phyloP scores from a whole-genome alignment of 2,113 vertebrate genomes.

The Cynocephalus volans region DNA sequence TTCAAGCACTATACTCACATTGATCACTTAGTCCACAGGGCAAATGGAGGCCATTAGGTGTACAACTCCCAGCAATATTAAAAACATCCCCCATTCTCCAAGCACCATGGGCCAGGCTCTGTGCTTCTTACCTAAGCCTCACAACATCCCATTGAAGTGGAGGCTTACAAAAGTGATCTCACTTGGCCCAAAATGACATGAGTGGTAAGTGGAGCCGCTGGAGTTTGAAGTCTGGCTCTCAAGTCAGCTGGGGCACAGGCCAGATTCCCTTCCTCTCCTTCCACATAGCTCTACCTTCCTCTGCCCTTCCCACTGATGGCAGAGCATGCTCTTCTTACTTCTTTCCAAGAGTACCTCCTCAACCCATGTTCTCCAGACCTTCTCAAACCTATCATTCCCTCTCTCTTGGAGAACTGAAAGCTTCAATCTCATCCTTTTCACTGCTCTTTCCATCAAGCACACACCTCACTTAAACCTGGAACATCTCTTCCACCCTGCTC shows the following conservation, averaged over 20 bases:
- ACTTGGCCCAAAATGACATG: not conserved
- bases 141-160: not conserved
- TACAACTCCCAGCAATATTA: not conserved
- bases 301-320: not conserved
- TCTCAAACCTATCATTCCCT: not conserved
- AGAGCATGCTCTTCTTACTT: not conserved
- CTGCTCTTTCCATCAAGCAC: not conserved
- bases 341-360: not conserved
- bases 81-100: not conserved
- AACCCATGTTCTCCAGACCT: not conserved
- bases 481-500: not conserved
- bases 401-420: not conserved
- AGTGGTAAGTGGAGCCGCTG: not conserved
- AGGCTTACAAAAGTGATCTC: not conserved
- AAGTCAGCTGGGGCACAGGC: too few relatives aligned
- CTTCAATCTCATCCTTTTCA: not conserved
- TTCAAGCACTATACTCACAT: not conserved
- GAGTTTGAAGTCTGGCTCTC: not conserved
- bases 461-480: not conserved
- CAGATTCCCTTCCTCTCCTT: not conserved
- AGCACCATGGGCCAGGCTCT: not conserved
- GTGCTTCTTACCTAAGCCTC: not conserved
- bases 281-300: not conserved
- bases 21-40: fast-evolving
- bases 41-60: not conserved